A percentile compares a stretch with the other conserved stretches of the same genome.
Conservation (phyloP, 2,888 invertebrate species). For the Palloptera scutellata region DNA sequence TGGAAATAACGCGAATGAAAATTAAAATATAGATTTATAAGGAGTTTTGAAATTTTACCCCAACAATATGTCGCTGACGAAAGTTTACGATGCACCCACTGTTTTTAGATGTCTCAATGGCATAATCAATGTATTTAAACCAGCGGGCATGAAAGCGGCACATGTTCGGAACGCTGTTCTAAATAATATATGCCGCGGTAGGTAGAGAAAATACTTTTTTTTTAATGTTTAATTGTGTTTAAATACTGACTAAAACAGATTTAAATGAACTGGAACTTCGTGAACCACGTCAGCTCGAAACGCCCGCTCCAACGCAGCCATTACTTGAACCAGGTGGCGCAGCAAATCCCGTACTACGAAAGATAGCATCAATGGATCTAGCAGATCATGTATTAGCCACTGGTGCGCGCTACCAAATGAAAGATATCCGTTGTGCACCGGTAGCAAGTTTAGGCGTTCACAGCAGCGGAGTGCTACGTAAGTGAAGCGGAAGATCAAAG, state of each 20-base stretch:
- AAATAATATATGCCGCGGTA: slow-evolving; percentile 75
- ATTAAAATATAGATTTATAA: no score
- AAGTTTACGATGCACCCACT: slow-evolving; percentile 66
- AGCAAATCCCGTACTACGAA: slow-evolving; percentile 67
- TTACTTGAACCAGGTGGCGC: slow-evolving; percentile 73
- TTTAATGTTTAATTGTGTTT: neutral
- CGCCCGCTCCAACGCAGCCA: slow-evolving; percentile 59
- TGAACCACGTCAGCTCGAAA: slow-evolving; percentile 65
- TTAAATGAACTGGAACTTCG: slow-evolving; percentile 75
- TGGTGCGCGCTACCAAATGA: slow-evolving; percentile 76
- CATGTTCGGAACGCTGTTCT: slow-evolving; percentile 70
- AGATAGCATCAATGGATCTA: slow-evolving; percentile 68
- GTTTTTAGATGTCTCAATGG: slow-evolving; percentile 78
- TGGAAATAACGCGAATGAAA: neutral
- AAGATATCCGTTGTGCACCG: slow-evolving; percentile 72
- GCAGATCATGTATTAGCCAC: slow-evolving; percentile 79
- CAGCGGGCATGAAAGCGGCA: slow-evolving; percentile 68
- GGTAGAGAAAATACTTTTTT: slow-evolving; percentile 38
- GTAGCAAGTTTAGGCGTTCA: slow-evolving; percentile 71
- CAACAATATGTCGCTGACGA: slow-evolving; percentile 50
- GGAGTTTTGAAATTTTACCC: no score
- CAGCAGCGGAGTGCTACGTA: slow-evolving; percentile 79
- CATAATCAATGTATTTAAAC: slow-evolving; percentile 81
- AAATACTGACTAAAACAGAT: slow-evolving; percentile 66
- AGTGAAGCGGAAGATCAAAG: slow-evolving; percentile 45